phyloP scores from a whole-genome alignment of 2,113 vertebrate genomes.

The Vimba vimba region DNA sequence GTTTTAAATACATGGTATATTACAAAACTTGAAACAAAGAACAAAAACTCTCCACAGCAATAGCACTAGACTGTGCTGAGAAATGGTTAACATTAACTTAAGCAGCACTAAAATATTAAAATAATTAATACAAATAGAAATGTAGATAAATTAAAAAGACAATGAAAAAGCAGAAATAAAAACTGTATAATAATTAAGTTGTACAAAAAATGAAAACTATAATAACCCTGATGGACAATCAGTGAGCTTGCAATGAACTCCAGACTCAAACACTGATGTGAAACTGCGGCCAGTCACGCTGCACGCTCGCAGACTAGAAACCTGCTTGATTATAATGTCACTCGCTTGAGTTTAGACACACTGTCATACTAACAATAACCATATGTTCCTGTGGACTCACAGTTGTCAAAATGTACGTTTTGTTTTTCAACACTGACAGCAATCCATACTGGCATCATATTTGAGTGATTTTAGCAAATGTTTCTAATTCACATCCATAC shows the following conservation, averaged over 20 bases:
- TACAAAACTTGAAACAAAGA: background rate
- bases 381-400: constrained; percentile 16
- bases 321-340: background rate
- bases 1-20: background rate
- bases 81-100: background rate
- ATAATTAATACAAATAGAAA: background rate
- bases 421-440: constrained; percentile 15
- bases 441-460: constrained; percentile 25
- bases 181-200: background rate
- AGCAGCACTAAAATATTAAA: background rate
- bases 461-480: constrained; percentile 1
- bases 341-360: background rate
- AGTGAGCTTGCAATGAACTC: background rate
- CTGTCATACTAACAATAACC: constrained; percentile 9
- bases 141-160: background rate
- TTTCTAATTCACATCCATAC: constrained; percentile 10
- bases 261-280: background rate
- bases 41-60: background rate
- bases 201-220: background rate
- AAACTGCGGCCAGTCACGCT: background rate
- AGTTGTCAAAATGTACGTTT: constrained; percentile 16
- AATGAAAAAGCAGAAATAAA: background rate
- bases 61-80: background rate
- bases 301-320: background rate
- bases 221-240: background rate